A percentile compares a stretch with the other conserved stretches of the same genome.
These are phyloP conservation scores for Plebejus anna DNA, from an alignment of 2,888 invertebrate genomes.

Conservation along the genomic window DNA sequence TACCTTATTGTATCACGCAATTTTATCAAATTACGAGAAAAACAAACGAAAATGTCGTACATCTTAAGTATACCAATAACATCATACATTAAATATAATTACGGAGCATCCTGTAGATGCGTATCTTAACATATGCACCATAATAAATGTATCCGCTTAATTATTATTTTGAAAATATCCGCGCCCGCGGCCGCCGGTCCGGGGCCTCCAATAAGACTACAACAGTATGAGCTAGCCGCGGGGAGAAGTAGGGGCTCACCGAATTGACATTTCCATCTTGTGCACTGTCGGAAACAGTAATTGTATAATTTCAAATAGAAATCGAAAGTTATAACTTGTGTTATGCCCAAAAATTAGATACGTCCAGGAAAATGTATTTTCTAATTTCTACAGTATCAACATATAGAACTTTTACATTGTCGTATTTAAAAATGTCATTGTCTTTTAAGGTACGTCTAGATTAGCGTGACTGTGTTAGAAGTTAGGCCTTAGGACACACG, in stretches of 20 bases:
- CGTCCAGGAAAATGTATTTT: background rate
- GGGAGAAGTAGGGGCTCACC: constrained; percentile 27
- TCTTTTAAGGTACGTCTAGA: too few species aligned
- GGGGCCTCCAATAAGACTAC: constrained; percentile 34
- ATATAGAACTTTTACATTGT: too few species aligned
- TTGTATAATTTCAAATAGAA: constrained; percentile 5
- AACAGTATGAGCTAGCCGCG: constrained; percentile 36
- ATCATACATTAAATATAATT: constrained; percentile 30
- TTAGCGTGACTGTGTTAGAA: too few species aligned
- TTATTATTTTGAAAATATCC: constrained; percentile 79
- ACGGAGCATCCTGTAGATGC: constrained; percentile 41
- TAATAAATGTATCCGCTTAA: constrained; percentile 79
- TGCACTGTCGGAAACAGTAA: constrained; percentile 10
- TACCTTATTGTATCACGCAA: background rate
- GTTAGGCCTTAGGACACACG: too few species aligned
- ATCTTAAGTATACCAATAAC: constrained; percentile 23
- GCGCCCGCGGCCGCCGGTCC: constrained; percentile 60
- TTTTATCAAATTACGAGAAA: background rate
- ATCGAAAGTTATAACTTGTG: background rate
- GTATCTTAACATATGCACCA: constrained; percentile 65
- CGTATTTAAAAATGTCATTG: background rate
- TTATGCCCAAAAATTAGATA: background rate
- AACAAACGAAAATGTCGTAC: constrained; percentile 13
- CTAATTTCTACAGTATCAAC: background rate
- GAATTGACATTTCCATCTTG: constrained; percentile 27